Base-by-base conservation (phyloP, 1,140 invertebrate species). In the Gerris buenoi region DNA sequence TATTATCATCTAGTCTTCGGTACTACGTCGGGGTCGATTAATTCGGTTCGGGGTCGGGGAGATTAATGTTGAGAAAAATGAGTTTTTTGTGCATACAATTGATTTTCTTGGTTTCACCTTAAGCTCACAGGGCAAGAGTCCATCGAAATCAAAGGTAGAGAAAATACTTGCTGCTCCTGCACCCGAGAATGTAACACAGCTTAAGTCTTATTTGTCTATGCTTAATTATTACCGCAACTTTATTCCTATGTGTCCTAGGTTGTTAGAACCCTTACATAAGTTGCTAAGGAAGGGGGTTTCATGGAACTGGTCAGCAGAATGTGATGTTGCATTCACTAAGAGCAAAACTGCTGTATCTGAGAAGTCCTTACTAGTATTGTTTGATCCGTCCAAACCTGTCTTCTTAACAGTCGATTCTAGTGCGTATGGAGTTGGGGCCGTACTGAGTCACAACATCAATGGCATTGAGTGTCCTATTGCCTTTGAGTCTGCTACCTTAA, bases 401-500 rank as follows among this genome's bases (percentile, higher is more conserved):
- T 64, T 59, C 2, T 57, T 76, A 14, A 33, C 70, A 5, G 67
- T 33, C 27, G 75, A 75, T 66, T 73, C 68, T 26, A 71, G 69
- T 63, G 64, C 67, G 13, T 63, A 68, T 67, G 77, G 77, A 0
- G 33, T 79, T 25, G 74, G 76, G 57, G 78, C 75, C 23, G 75
- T 81, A 1, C 65, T 81, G 13, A 63, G 66, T 57, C 78, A 80
- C 60, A 28, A 26, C 10, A 67, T 70, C 25, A 70, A 75, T 68
- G 74, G 73, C 22, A 65, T 57, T 14, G 75, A 78, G 65, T 62
- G 65, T 27, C 75, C 76, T 10, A 75, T 81, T 63, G 70, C 70
- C n/a, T 78, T 71, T 72, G 74, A 71, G n/a, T 79, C 77, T n/a
- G 62, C 73, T 29, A 71, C 73, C 1, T 66, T 81, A 28, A 71